Percentiles rank a stretch among this genome's conserved stretches.
These are phyloP conservation scores for Zhuqinia jingwanae DNA, from an alignment of 2,888 invertebrate genomes.

Conservation along the genomic window DNA sequence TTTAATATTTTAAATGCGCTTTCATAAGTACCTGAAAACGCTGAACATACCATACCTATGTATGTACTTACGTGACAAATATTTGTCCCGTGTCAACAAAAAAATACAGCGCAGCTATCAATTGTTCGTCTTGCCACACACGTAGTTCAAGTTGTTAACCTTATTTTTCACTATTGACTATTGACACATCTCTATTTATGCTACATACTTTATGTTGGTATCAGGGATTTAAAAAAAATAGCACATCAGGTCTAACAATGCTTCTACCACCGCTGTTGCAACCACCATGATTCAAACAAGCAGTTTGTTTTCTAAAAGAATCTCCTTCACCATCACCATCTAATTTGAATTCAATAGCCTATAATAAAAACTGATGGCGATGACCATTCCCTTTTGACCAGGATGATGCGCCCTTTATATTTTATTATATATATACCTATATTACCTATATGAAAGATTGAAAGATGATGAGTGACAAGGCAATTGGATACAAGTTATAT, in stretches of 20 bases:
- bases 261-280: background rate
- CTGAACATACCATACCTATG: no score
- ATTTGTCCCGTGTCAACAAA: background rate
- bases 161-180: background rate
- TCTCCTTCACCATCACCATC: conserved; percentile 4
- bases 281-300: conserved; percentile 18
- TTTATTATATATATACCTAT: background rate
- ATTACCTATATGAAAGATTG: conserved; percentile 22
- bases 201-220: background rate
- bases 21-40: background rate
- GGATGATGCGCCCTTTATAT: conserved; percentile 24
- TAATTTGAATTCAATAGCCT: conserved; percentile 44
- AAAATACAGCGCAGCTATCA: background rate
- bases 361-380: conserved; percentile 38
- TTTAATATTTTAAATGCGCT: background rate
- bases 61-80: background rate
- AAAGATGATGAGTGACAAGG: conserved; percentile 45
- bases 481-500: conserved; percentile 18
- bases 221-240: background rate
- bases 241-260: background rate
- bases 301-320: background rate
- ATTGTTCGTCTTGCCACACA: background rate
- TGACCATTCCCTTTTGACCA: conserved; percentile 28
- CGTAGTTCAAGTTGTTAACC: background rate
- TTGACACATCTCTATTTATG: background rate